These are phyloP conservation scores for Charadrius vociferus DNA, from an alignment of 2,113 vertebrate genomes.

Conservation along the genomic window DNA sequence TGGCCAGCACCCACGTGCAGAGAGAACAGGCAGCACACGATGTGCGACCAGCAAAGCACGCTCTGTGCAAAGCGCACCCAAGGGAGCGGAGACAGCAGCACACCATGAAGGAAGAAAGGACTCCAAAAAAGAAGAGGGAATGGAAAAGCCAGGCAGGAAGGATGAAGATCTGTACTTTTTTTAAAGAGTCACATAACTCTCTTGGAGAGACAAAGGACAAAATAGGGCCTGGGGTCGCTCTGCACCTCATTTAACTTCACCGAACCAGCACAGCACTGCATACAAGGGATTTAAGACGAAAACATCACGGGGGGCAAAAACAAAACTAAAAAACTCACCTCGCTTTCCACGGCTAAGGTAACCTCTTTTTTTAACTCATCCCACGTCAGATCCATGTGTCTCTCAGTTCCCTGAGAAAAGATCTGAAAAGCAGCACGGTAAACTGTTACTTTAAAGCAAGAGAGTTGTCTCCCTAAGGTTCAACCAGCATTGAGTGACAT, in stretches of 20 bases:
- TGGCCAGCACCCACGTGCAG: rapidly evolving
- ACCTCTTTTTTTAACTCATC: constrained; percentile 90
- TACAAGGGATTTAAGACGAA: rapidly evolving
- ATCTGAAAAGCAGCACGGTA: constrained; percentile 77
- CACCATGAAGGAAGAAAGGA: not conserved
- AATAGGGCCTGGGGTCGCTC: not conserved
- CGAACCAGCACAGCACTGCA: rapidly evolving
- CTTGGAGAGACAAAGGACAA: not conserved
- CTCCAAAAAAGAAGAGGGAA: not conserved
- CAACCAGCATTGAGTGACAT: not conserved
- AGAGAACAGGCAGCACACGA: not conserved
- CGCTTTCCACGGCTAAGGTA: constrained; percentile 88
- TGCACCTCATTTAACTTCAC: not conserved
- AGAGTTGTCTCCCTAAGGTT: not conserved
- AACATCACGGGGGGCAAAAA: rapidly evolving
- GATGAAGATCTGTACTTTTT: not conserved
- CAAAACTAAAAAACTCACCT: constrained; percentile 73
- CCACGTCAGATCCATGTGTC: constrained; percentile 84
- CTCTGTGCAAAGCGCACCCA: rapidly evolving
- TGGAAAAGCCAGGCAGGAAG: not conserved
- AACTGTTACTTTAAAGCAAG: not conserved
- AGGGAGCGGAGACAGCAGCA: not conserved
- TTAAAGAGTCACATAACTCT: not conserved
- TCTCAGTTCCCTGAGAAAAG: constrained; percentile 84
- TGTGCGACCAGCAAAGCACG: not conserved